Evolutionary conservation across 2,888 invertebrate genomes (phyloP).

Genomic region (Campopleginae sp.): DNA sequence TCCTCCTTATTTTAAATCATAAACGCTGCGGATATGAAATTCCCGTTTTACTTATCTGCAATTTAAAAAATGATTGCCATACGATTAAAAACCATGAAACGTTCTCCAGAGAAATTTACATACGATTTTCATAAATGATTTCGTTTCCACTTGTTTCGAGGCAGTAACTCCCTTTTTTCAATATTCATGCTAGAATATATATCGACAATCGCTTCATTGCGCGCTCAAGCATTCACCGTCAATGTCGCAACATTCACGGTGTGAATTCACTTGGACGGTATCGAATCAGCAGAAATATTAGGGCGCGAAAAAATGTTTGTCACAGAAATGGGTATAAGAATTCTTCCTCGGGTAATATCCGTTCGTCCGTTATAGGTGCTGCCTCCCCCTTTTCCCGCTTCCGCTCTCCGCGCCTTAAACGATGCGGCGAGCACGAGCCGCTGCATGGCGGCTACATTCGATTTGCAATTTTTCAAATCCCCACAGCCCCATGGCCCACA

Average conservation of each 20-base stretch:
- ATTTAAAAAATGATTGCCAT: neutral
- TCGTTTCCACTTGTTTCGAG: neutral
- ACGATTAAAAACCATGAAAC: neutral
- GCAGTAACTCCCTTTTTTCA: neutral
- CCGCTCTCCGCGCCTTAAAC: neutral
- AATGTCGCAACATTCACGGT: neutral
- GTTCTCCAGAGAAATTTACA: neutral
- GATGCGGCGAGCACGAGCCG: neutral
- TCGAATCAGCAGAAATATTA: neutral
- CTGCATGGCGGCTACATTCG: conserved; percentile 36
- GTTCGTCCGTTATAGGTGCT: neutral
- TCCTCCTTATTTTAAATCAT: neutral
- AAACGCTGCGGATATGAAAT: neutral
- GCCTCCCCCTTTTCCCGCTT: neutral
- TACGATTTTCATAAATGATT: neutral
- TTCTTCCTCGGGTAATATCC: neutral
- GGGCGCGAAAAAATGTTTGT: neutral
- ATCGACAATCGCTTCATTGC: neutral
- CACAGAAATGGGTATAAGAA: conserved; percentile 16
- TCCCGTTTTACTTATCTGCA: neutral
- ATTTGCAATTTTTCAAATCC: conserved; percentile 73
- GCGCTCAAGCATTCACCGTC: neutral
- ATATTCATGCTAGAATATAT: neutral
- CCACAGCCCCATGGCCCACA: conserved; percentile 58
- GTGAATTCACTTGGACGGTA: neutral